Base-by-base conservation (phyloP, 2,797 vertebrate genomes). In the Gymnocypris eckloni region DNA sequence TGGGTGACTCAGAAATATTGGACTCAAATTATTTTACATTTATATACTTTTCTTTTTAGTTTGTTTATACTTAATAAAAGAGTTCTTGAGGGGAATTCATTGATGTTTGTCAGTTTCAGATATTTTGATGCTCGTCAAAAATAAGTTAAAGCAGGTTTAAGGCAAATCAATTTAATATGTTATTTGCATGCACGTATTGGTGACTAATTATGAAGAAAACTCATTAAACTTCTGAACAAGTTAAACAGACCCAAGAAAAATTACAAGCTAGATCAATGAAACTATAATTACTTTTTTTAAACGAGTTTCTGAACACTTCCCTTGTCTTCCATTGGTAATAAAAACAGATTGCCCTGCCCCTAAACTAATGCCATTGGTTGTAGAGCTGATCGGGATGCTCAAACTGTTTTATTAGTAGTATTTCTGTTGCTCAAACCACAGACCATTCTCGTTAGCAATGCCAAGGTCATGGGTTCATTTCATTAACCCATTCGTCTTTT, bases 61-160 rank as follows among this genome's bases (percentile, higher is more conserved):
- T 78, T 82, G 20, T 50, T 79, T 48, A 41, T 82, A 39, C 28
- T 76, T 25, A 52, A 33, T 25, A 52, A 39, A 76, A 39, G 18
- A 66, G 43, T 25, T 66, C 43, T 83, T 83, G 20, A 73, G 61
- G 61, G 59, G 10, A 54, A n/a, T 37, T 67, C 45, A 20, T 43
- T 77, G 33, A 77, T 66, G 33, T 77, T 69, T 84, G 61, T 77
- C 59, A 77, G 28, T 52, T 48, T 25, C 1, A 52, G 28, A 67
- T 48, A 76, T 83, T 83, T 83, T 66, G 43, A 72, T 83, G 18
- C 56, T 25, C 0, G 43, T 66, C 82, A 76, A 28, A 22, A 81
- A 15, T 48, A 81, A 81, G 33, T n/a, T 48, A 5, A 50, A 50
- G 56, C 25, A 79, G 66, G 41, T 67, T 66, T 80, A 7, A 50